Evolutionary conservation across 2,113 vertebrate species (phyloP).

Genomic region (Bucco capensis): DNA sequence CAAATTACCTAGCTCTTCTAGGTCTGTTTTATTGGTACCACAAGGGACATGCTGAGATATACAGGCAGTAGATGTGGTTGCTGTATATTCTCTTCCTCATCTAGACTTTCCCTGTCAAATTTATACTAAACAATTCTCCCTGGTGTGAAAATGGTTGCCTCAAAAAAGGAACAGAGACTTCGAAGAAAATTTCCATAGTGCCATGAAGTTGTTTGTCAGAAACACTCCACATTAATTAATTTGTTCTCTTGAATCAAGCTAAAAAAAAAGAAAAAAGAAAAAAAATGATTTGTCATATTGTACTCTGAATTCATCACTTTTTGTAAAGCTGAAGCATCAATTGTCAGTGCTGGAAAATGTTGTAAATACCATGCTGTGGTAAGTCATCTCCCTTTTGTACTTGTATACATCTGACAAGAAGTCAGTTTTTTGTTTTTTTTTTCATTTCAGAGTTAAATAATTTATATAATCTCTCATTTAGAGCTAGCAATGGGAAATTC

Average conservation of each 20-base stretch:
- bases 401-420: neutral
- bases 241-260: neutral
- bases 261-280: neutral
- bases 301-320: neutral
- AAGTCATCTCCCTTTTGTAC: neutral
- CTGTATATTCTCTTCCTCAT: neutral
- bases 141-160: neutral
- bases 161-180: neutral
- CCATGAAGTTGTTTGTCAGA: neutral
- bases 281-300: neutral
- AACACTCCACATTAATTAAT: neutral
- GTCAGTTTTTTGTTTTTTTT: fast-evolving
- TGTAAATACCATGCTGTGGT: neutral
- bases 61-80: neutral
- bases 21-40: neutral
- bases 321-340: neutral
- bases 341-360: neutral
- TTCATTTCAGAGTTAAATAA: neutral
- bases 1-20: neutral
- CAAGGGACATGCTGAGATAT: neutral
- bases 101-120: neutral
- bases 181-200: neutral
- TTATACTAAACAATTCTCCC: neutral
- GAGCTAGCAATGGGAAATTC: neutral
- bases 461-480: neutral